These are phyloP conservation scores for Cherax destructor DNA, from an alignment of 1,140 invertebrate species.

Conservation along the genomic window DNA sequence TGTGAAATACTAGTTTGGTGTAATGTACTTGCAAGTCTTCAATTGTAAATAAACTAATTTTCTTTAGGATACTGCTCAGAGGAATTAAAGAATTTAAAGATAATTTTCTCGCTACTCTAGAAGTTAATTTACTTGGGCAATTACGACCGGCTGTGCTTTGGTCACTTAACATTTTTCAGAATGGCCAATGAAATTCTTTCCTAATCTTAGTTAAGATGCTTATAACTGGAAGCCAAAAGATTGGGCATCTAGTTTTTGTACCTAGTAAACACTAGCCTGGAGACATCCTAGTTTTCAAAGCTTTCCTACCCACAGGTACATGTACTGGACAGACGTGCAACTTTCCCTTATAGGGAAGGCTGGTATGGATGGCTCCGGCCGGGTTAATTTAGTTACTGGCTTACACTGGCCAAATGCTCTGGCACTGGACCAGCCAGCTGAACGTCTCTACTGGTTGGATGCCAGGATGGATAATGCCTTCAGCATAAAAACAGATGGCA, in stretches of 20 bases:
- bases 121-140: too few relatives aligned
- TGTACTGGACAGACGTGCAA: constrained; percentile 67
- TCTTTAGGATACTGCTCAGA: too few relatives aligned
- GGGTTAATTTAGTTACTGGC: constrained; percentile 75
- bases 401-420: constrained; percentile 84
- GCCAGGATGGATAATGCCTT: constrained; percentile 84
- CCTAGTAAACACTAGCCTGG: background rate
- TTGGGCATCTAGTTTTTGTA: background rate
- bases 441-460: constrained; percentile 83
- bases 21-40: too few relatives aligned
- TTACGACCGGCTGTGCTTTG: too few relatives aligned
- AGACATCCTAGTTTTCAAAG: background rate
- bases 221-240: too few relatives aligned
- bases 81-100: too few relatives aligned
- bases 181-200: too few relatives aligned
- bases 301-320: background rate
- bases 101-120: too few relatives aligned
- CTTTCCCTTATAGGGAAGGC: constrained; percentile 75
- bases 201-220: too few relatives aligned
- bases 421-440: constrained; percentile 80
- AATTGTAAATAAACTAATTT: too few relatives aligned
- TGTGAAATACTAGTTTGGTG: too few relatives aligned
- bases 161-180: too few relatives aligned
- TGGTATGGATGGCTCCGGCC: constrained; percentile 78
- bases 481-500: constrained; percentile 88